Base-by-base conservation (phyloP, 1,140 invertebrate genomes). In the Drosophila subobscura region DNA sequence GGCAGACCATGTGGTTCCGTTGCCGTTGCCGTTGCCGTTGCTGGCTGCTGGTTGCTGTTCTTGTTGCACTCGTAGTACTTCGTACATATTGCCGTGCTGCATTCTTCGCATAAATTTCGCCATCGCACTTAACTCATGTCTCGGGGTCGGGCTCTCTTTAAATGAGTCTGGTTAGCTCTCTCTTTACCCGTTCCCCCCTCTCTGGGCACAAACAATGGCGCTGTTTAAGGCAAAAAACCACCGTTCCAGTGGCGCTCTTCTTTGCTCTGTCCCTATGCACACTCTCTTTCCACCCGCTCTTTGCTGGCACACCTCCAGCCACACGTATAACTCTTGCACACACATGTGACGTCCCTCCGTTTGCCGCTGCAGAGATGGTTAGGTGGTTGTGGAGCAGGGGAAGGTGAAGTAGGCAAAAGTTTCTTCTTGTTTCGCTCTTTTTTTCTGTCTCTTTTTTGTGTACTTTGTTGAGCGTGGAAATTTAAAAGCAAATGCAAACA, bases 71-170 rank as follows among this genome's bases (percentile, higher is more conserved):
- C 63, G 74, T 61, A 14, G 65, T 49, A 33, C 33, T 33, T 10
- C 85, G 80, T 76, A 89, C 83, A 86, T 80, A 86, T 86, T 83
- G 78, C 71, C 56, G 65, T 71, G 78, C 71, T 84, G 84, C 84
- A 89, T 80, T 89, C 79, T 84, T 84, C 85, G 85, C 85, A 89
- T 89, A 89, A 89, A 89, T 89, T 89, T 89, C 66, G 46, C 83
- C 74, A 80, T 74, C 68, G 74, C 85, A 85, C 85, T 89, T 85
- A 85, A 81, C 77, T 89, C 85, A 78, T 80, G 79, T 89, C 71
- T 73, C 79, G 72, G 52, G 64, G 55, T 78, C 33, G 33, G 33
- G 33, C 74, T 68, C 58, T 76, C 70, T 84, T 86, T 86, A 80
- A 80, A 85, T 86, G 77, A 86, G 77, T 85, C 77, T 86, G 73